phyloP scores from a whole-genome alignment of 2,888 invertebrate genomes.

The Autographa gamma region DNA sequence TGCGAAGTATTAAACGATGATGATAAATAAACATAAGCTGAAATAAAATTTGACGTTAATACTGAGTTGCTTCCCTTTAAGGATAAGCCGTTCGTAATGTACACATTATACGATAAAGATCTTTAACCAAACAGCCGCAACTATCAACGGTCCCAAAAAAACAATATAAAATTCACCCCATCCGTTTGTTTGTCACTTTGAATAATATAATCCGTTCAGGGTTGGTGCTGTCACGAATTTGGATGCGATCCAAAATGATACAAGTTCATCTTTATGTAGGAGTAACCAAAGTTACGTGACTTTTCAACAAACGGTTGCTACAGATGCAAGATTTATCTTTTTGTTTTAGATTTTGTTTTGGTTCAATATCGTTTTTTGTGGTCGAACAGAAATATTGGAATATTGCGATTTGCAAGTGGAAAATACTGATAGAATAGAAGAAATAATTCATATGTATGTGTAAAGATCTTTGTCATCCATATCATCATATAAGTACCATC shows the following conservation, averaged over 20 bases:
- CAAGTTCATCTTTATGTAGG: conserved; percentile 63
- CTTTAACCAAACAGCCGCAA: conserved; percentile 16
- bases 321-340: conserved; percentile 48
- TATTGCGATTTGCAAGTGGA: not conserved
- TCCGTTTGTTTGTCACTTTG: conserved; percentile 65
- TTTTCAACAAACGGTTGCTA: conserved; percentile 39
- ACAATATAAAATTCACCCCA: conserved; percentile 49
- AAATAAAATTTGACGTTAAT: not conserved
- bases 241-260: conserved; percentile 67
- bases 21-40: conserved; percentile 1
- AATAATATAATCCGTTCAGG: conserved; percentile 68
- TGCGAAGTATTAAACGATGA: not conserved
- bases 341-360: conserved; percentile 27
- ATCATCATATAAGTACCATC: too few relatives aligned
- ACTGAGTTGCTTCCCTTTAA: not conserved
- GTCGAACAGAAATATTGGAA: not conserved
- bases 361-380: conserved; percentile 7
- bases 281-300: conserved; percentile 62
- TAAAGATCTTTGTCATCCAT: not conserved
- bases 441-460: not conserved
- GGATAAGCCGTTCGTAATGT: not conserved
- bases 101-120: conserved; percentile 3
- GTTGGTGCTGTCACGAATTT: conserved; percentile 59
- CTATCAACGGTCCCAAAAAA: conserved; percentile 44
- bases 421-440: not conserved